Base-by-base conservation (phyloP, 2,888 invertebrate species). In the Plutella xylostella region DNA sequence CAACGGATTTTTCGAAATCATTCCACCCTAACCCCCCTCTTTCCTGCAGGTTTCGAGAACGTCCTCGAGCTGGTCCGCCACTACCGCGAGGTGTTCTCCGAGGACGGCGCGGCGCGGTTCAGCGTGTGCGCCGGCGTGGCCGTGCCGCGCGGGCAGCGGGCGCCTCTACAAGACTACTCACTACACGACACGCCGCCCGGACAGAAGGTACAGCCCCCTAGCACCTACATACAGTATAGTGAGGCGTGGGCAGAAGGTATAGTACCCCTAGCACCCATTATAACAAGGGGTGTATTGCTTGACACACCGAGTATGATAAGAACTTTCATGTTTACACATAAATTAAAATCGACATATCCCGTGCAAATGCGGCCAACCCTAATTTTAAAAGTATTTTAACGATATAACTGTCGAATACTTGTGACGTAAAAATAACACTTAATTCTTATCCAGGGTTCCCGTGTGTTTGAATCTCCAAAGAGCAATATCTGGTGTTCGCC, bases 401-500 rank as follows among this genome's bases (percentile, higher is more conserved):
- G n/a, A n/a, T n/a, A n/a, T n/a, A n/a, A n/a, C n/a, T n/a, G n/a
- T n/a, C n/a, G n/a, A n/a, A n/a, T n/a, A n/a, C n/a, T n/a, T n/a
- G n/a, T n/a, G n/a, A n/a, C n/a, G n/a, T n/a, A n/a, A n/a, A n/a
- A n/a, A n/a, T n/a, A n/a, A n/a, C n/a, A n/a, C n/a, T n/a, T n/a
- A n/a, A n/a, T n/a, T n/a, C n/a, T n/a, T n/a, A n/a, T n/a, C n/a
- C 57, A 83, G 83, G 83, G 83, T 21, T 83, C 83, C 18, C 72
- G 83, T 37, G 83, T 83, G 42, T 83, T 83, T 47, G 83, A 83
- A 48, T 80, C 83, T 48, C 83, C 83, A 17, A 72, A 68, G 56
- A 64, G 55, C 43, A 72, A 63, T 55, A 63, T 77, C 45, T 83
- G 83, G 83, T 70, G 73, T 56, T 79, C 83, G 12, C 83, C 83